Base-by-base conservation (phyloP, 2,888 invertebrate species). In the Byasa hedistus region DNA sequence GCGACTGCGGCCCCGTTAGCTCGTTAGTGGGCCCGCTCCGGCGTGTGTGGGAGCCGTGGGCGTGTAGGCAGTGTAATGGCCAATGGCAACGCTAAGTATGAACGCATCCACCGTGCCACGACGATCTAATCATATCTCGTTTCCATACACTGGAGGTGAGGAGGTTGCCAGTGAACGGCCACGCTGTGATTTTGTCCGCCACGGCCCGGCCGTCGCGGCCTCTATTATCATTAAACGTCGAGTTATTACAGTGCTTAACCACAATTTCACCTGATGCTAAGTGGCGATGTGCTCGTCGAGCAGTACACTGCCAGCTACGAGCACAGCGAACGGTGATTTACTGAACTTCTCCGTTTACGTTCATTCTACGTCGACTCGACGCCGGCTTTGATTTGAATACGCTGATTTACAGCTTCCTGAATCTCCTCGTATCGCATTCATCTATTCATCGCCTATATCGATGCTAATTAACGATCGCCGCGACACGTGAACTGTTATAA, bases 61-160 rank as follows among this genome's bases (percentile, higher is more conserved):
- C 65, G 66, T 59, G 55, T 32, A 10, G 32, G 32, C 4, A 32
- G 32, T 7, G 15, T 39, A 39, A 39, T 39, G 63, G 58, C 52
- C 22, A 58, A 64, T 66, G 62, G 57, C 65, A 62, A 66, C 54
- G 66, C 65, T 61, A 65, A 70, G 68, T 66, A 70, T 39, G 57
- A 51, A 58, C 58, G 62, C 63, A 57, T 61, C 68, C 64, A 51
- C 61, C 61, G 62, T 48, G n/a, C 44, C 32, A 68, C 63, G 59
- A 15, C 39, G 61, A 52, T 39, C 59, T 66, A 65, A 69, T 62
- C 63, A 61, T 48, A 21, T 54, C 55, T 51, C 61, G 58, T 66
- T 62, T 62, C 62, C 58, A 69, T 65, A 66, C 69, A 69, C 69
- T 62, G 59, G 48, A 64, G 65, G 64, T 64, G 63, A 44, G 19